Conservation (phyloP, 2,797 vertebrate species). For the Lycodopsis pacificus region DNA sequence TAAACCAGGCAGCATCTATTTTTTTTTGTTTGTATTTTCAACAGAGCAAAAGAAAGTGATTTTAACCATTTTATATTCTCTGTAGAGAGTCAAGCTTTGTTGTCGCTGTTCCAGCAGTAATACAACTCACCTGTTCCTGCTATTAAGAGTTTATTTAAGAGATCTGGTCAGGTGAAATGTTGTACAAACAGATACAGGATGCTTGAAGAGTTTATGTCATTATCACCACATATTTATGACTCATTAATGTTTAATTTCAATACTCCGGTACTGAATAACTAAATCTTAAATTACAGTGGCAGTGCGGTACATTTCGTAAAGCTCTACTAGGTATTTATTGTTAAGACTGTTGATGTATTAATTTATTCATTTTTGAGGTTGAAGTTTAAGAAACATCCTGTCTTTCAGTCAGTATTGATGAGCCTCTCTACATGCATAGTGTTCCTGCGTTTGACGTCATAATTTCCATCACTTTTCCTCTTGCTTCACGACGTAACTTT, state of each 20-base stretch:
- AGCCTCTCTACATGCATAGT: background rate
- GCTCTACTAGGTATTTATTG: background rate
- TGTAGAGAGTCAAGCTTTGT: conserved; percentile 13
- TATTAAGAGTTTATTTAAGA: conserved; percentile 7
- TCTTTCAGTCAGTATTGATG: background rate
- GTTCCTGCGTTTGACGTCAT: background rate
- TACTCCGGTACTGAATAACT: background rate
- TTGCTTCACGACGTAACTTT: background rate
- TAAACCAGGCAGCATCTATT: background rate
- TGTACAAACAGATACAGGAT: conserved; percentile 5
- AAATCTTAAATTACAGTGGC: background rate
- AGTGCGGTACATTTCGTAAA: background rate
- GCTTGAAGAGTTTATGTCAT: conserved; percentile 27
- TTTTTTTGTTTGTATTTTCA: background rate
- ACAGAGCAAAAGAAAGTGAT: conserved; percentile 32
- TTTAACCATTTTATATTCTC: conserved; percentile 37
- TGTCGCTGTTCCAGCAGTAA: conserved; percentile 1
- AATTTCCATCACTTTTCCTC: background rate
- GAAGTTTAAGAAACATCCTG: background rate
- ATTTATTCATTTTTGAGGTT: background rate
- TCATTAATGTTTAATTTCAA: background rate
- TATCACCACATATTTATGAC: background rate
- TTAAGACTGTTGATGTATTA: background rate
- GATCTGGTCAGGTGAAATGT: conserved; percentile 5
- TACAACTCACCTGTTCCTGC: conserved; percentile 24